Evolutionary conservation across 2,113 vertebrate genomes (phyloP).

Genomic region (Fregetta grallaria): DNA sequence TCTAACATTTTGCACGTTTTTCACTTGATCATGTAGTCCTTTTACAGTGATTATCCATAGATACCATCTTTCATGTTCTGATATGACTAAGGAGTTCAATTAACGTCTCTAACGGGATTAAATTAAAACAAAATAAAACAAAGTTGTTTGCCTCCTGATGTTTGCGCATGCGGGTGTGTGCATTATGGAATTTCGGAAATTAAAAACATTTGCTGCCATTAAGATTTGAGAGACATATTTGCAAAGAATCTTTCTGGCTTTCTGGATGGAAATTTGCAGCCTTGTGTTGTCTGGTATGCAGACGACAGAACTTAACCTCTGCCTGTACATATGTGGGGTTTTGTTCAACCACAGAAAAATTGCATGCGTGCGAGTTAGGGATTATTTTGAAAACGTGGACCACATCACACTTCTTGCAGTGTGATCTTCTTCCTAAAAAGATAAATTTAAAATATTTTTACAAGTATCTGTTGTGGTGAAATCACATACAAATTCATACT

Average conservation of each 20-base stretch:
- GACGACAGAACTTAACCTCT: neutral
- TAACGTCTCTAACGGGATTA: neutral
- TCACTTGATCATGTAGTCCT: neutral
- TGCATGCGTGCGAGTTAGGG: neutral
- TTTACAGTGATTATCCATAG: neutral
- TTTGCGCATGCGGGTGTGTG: neutral
- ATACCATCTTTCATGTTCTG: neutral
- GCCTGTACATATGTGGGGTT: neutral
- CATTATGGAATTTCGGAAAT: neutral
- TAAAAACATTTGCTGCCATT: neutral
- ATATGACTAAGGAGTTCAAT: neutral
- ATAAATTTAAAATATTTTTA: neutral
- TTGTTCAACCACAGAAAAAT: neutral
- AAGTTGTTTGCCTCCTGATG: neutral
- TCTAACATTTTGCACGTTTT: neutral
- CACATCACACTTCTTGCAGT: neutral
- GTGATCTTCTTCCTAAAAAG: neutral
- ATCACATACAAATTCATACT: neutral
- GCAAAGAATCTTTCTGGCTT: neutral
- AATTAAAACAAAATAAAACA: neutral
- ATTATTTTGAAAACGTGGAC: neutral
- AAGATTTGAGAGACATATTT: neutral
- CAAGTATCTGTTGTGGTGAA: neutral
- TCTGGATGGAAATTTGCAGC: neutral
- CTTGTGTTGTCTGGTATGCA: neutral